phyloP scores from a whole-genome alignment of 2,113 vertebrate genomes.

The Chaetops frenatus region DNA sequence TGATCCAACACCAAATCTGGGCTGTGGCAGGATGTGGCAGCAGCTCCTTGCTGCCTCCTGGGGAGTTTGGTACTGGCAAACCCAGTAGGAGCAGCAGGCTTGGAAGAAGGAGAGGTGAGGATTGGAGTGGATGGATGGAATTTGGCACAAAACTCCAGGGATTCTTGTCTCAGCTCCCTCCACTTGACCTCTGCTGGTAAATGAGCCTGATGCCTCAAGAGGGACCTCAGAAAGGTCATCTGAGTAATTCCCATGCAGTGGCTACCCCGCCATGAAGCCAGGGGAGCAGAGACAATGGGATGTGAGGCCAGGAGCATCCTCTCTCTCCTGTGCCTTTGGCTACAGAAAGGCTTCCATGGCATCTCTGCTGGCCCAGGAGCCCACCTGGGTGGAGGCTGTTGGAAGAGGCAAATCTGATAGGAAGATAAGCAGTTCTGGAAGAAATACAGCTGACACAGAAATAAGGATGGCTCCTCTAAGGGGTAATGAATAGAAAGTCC shows the following conservation, averaged over 20 bases:
- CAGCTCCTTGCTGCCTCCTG: not conserved
- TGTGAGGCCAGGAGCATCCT: not conserved
- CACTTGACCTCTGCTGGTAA: not conserved
- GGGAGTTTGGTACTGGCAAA: not conserved
- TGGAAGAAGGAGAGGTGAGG: not conserved
- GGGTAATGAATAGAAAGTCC: fast-evolving
- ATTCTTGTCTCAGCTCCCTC: not conserved
- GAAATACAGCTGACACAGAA: not conserved
- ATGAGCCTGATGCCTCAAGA: not conserved
- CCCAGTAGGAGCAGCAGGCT: not conserved
- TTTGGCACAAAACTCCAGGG: not conserved
- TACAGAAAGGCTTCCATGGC: not conserved
- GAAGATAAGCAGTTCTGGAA: not conserved
- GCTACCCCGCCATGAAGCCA: not conserved
- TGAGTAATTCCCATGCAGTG: not conserved
- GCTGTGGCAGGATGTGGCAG: not conserved
- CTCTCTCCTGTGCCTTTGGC: not conserved
- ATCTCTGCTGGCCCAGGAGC: not conserved
- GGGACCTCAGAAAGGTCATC: not conserved
- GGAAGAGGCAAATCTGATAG: not conserved
- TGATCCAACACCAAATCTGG: not conserved
- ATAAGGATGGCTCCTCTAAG: not conserved
- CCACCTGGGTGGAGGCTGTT: not conserved
- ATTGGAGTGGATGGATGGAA: not conserved
- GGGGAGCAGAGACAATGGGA: not conserved